Base-by-base conservation (phyloP, 2,797 vertebrate genomes). In the Clarias laeviceps region DNA sequence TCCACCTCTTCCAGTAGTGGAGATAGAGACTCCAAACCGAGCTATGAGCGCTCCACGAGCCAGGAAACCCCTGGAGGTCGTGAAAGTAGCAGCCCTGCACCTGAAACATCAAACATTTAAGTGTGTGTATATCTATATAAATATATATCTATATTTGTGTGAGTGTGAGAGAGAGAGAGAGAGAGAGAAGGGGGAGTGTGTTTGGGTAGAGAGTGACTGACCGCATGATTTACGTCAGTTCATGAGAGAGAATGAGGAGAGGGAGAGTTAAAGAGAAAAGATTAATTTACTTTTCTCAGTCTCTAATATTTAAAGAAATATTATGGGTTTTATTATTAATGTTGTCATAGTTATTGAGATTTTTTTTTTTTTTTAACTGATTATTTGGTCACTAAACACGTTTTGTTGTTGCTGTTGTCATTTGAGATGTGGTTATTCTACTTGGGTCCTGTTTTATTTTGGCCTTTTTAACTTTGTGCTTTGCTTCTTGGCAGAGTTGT, bases 11-110 rank as follows among this genome's bases (percentile, higher is more conserved):
- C 77, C 1, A 93, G 92, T 40, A 86, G 93, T 0, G 94, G 87
- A 64, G 96, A 97, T 87, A 97, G 93, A 93, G 97, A 99, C 90
- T 95, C 95, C 72, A 95, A 96, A 92, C 88, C 91, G 0, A 86
- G 93, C 15, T 89, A 91, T 34, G 97, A 97, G 73, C 95, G 95
- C 83, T 87, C 90, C 61, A 94, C 94, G 87, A 93, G 95, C 22
- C 93, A 93, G 89, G 89, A 86, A 81, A 88, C 94, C 89, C 92
- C 95, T 62, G 64, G 93, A 92, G 90, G 87, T 91, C 93, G 92
- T 64, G 94, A 95, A 88, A 91, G 88, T 90, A 88, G 87, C 87
- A 94, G 93, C 89, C 93, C 94, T 1, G 80, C 90, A n/a, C 66
- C 89, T 17, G 90, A 92, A 73, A 64, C 81, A 40, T 77, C 89